Conservation (phyloP, 2,888 invertebrate species). For the Acanthosepion esculentum region DNA sequence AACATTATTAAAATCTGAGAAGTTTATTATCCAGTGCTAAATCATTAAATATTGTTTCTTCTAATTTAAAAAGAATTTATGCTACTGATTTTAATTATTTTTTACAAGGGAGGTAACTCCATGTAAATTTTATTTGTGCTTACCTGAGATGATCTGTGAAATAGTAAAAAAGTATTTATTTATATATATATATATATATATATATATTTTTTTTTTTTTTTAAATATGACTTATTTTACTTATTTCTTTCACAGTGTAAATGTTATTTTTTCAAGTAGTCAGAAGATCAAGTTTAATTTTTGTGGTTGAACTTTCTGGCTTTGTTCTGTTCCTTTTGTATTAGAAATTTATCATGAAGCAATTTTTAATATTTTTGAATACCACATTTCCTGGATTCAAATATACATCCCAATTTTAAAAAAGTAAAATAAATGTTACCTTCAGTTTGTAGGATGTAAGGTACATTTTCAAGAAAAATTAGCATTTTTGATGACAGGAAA, state of each 20-base stretch:
- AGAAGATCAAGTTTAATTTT: not conserved
- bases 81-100: not conserved
- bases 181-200: too few relatives aligned
- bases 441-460: too few relatives aligned
- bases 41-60: not conserved
- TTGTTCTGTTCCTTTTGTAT: not conserved
- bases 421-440: too few relatives aligned
- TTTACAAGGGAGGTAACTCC: constrained; percentile 13
- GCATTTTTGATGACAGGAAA: too few relatives aligned
- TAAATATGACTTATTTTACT: not conserved
- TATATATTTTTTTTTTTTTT: too few relatives aligned
- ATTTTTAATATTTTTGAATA: not conserved
- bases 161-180: too few relatives aligned
- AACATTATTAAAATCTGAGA: not conserved
- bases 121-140: not conserved
- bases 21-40: not conserved
- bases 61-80: too few relatives aligned
- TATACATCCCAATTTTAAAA: too few relatives aligned
- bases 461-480: too few relatives aligned
- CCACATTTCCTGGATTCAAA: too few relatives aligned
- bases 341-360: not conserved
- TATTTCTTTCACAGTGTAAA: not conserved
- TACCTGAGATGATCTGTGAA: not conserved
- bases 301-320: not conserved
- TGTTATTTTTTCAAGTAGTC: not conserved